phyloP scores from a whole-genome alignment of 92 coral and sea anemone species.

The Porites rus region DNA sequence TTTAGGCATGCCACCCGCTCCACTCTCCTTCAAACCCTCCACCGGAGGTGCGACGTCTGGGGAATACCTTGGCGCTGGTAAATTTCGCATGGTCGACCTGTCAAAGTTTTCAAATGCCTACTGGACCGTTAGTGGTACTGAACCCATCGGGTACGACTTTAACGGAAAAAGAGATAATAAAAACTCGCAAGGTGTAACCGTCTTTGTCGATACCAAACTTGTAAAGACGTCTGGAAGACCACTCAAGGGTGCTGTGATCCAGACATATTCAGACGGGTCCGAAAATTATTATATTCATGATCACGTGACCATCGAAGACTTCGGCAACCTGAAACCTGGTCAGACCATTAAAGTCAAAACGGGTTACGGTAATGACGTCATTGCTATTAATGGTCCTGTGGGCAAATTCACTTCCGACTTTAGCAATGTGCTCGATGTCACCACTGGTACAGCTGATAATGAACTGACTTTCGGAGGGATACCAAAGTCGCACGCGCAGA shows the following conservation, averaged over 20 bases:
- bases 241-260: slow-evolving; percentile 38
- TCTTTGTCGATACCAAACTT: slow-evolving; percentile 45
- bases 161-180: slow-evolving; percentile 27
- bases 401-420: slow-evolving; percentile 38
- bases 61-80: slow-evolving; percentile 32
- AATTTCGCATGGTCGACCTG: slow-evolving; percentile 35
- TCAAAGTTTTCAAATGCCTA: slow-evolving; percentile 30
- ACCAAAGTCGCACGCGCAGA: slow-evolving; percentile 38
- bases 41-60: slow-evolving; percentile 22
- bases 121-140: slow-evolving; percentile 35
- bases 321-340: slow-evolving; percentile 35
- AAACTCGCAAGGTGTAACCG: slow-evolving; percentile 31
- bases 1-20: slow-evolving; percentile 36
- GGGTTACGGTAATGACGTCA: slow-evolving; percentile 49
- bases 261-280: slow-evolving; percentile 42
- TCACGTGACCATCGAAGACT: slow-evolving; percentile 49
- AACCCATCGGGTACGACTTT: slow-evolving; percentile 42
- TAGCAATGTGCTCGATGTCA: slow-evolving; percentile 39
- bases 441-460: slow-evolving; percentile 37
- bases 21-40: slow-evolving; percentile 37
- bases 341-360: slow-evolving; percentile 35
- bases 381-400: slow-evolving; percentile 40
- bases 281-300: slow-evolving; percentile 32
- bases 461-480: slow-evolving; percentile 52
- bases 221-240: slow-evolving; percentile 34